Evolutionary conservation across 2,888 invertebrate genomes (phyloP).

Genomic region (Coelopa pilipes): DNA sequence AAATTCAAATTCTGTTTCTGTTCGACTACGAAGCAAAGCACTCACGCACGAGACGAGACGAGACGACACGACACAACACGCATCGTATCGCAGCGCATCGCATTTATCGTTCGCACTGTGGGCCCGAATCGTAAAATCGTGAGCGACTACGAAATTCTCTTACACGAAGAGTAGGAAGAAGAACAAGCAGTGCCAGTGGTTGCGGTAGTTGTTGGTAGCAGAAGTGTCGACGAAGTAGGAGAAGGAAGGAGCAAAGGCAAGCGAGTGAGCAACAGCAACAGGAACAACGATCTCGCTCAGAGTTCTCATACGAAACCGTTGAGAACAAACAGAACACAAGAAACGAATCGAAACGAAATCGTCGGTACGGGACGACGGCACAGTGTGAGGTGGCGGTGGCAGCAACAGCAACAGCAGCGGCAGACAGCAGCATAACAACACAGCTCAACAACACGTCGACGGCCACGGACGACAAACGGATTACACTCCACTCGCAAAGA

Average conservation of each 20-base stretch:
- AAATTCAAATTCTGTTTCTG: conserved; percentile 44
- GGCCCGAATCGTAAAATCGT: neutral
- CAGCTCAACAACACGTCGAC: conserved; percentile 18
- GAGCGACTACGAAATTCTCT: conserved; percentile 6
- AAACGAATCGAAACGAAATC: conserved; percentile 22
- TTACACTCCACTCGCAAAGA: neutral
- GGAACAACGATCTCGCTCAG: neutral
- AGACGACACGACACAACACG: no score
- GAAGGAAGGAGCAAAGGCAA: no score
- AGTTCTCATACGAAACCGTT: conserved; percentile 10
- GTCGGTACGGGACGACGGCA: neutral
- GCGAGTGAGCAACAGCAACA: no score
- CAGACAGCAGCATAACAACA: conserved; percentile 17
- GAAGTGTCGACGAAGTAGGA: neutral
- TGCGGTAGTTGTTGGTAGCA: conserved; percentile 4
- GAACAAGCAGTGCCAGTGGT: neutral
- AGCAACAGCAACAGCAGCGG: neutral
- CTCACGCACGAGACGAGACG: no score
- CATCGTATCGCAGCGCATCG: neutral
- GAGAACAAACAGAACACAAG: conserved; percentile 6
- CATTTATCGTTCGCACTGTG: conserved; percentile 18
- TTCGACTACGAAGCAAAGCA: conserved; percentile 43
- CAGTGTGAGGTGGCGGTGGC: conserved; percentile 6
- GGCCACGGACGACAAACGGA: conserved; percentile 31
- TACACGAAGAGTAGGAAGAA: conserved; percentile 9